Conservation (phyloP, 2,888 invertebrate species). For the Orthosia gothica region DNA sequence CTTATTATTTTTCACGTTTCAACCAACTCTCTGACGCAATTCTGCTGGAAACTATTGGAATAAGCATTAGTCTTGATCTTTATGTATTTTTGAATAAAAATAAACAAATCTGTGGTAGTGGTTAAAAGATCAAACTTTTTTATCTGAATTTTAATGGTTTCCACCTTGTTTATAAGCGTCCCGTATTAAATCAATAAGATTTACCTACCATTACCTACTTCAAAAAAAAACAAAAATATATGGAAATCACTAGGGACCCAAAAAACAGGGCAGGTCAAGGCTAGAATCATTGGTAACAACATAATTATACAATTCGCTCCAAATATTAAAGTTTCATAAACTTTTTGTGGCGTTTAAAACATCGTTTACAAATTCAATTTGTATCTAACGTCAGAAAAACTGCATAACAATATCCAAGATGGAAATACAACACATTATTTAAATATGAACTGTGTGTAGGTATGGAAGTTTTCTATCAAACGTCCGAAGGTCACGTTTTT, state of each 20-base stretch:
- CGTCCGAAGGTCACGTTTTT: slow-evolving; percentile 50
- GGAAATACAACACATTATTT: slow-evolving; percentile 28
- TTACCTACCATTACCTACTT: too few species aligned
- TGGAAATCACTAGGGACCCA: not conserved
- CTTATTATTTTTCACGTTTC: too few species aligned
- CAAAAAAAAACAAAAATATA: not conserved
- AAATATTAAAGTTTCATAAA: slow-evolving; percentile 24
- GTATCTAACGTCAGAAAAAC: not conserved
- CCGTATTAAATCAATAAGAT: not conserved
- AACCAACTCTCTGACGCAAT: too few species aligned
- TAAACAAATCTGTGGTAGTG: too few species aligned
- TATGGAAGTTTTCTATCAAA: not conserved
- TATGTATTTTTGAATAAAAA: too few species aligned
- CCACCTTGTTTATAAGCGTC: not conserved
- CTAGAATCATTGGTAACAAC: not conserved
- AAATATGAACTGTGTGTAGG: not conserved
- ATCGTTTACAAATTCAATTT: slow-evolving; percentile 4
- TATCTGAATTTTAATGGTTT: not conserved
- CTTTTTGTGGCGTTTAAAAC: slow-evolving; percentile 37
- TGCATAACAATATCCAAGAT: slow-evolving; percentile 19
- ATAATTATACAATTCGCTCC: slow-evolving; percentile 2
- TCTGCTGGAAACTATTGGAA: too few species aligned
- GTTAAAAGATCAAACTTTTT: too few species aligned
- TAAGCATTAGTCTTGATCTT: too few species aligned
- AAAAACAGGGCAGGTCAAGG: slow-evolving; percentile 29